Base-by-base conservation (phyloP, 2,113 vertebrate genomes). In the Anoura caudifer region DNA sequence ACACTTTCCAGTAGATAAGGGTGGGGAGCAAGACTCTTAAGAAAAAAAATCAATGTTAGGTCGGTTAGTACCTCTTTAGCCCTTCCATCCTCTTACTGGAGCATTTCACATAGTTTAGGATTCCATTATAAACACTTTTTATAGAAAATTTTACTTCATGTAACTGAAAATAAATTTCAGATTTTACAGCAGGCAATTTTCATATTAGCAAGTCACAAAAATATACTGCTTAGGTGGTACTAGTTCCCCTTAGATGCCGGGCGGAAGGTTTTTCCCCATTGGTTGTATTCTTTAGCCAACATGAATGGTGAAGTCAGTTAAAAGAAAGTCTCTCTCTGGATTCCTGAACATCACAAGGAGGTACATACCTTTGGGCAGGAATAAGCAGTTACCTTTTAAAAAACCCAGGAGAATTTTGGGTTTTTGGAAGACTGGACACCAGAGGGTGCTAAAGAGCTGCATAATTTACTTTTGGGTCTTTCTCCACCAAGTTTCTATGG, bases 361-460 rank as follows among this genome's bases (percentile, higher is more conserved):
- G 45, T 70, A 19, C 5, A 54, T 5, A 41, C 4, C 22, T 63
- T 77, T 84, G 3, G 15, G 9, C 3, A 31, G 7, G 47, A 90
- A 76, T 16, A 4, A 41, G 19, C 31, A 7, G 2, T 80, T 19
- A 0, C n/a, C 8, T n/a, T 70, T 70, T 90, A 70, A 61, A 90
- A 79, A 96, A 86, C 72, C 54, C 81, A 79, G 6, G 84, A 91
- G 93, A 94, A 91, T 81, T 95, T 94, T n/a, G 82, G 67, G 50
- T 33, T 86, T 96, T 15, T 22, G 90, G 86, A 96, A 80, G 73
- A 96, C 82, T 86, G 75, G 87, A 93, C 97, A 97, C 94, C 94
- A 98, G 97, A 98, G 97, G 96, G 97, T 93, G 97, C 96, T 94
- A 92, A 96, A 87, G 96, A 95, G 95, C 96, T 98, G 79, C 83